These are phyloP conservation scores for Melospiza melodia DNA, from an alignment of 2,113 vertebrate species.

Conservation along the genomic window DNA sequence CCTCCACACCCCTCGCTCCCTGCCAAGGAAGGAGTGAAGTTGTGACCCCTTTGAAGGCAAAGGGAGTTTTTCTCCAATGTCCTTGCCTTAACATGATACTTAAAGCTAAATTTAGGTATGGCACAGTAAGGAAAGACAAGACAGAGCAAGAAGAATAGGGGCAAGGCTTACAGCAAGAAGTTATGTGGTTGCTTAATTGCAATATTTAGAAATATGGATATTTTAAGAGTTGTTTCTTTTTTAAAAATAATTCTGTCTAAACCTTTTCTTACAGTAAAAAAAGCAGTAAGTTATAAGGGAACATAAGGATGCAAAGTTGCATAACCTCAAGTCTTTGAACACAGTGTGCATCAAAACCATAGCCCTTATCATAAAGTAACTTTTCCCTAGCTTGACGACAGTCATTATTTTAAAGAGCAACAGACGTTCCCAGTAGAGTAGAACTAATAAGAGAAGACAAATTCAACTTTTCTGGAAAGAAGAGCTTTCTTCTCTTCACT, in stretches of 20 bases:
- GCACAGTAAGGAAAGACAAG: not conserved
- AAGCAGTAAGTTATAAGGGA: not conserved
- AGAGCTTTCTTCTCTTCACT: not conserved
- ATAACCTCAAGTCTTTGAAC: not conserved
- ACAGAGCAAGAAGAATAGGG: not conserved
- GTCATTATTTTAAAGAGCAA: not conserved
- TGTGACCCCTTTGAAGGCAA: not conserved
- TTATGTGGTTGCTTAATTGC: not conserved
- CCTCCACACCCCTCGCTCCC: fast-evolving
- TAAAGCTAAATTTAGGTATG: conserved; percentile 43
- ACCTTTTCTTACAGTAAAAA: not conserved
- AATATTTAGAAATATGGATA: not conserved
- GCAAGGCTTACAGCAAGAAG: not conserved
- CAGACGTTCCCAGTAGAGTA: not conserved
- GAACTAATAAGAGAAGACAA: not conserved
- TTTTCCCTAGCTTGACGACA: not conserved
- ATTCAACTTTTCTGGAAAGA: not conserved
- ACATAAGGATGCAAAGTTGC: not conserved
- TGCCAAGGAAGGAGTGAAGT: not conserved
- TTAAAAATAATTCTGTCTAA: not conserved
- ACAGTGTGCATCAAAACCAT: not conserved
- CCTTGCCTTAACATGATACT: not conserved
- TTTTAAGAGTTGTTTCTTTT: not conserved
- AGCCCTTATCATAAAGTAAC: not conserved
- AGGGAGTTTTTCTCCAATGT: not conserved